Evolutionary conservation across 2,113 vertebrate genomes (phyloP).

Genomic region (Phodopus roborovskii): DNA sequence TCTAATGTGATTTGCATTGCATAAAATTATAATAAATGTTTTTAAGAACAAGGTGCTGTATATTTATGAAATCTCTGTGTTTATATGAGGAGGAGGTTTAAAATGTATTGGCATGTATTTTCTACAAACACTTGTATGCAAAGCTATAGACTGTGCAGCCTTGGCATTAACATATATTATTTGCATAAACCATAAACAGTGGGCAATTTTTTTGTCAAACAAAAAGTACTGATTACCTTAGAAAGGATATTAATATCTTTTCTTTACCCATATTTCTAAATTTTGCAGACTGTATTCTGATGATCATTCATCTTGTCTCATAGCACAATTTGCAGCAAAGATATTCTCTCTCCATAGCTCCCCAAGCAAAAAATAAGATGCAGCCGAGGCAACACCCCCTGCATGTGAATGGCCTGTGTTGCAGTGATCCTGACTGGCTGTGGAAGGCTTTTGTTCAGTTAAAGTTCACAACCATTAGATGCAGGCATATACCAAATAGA

Average conservation of each 20-base stretch:
- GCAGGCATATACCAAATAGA: neutral
- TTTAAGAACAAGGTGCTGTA: constrained; percentile 78
- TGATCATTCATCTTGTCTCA: constrained; percentile 72
- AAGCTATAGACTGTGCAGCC: constrained; percentile 58
- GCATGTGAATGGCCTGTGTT: neutral
- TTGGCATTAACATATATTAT: constrained; percentile 74
- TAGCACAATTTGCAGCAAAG: constrained; percentile 45
- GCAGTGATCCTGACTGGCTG: neutral
- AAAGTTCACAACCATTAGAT: constrained; percentile 16
- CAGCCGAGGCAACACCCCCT: neutral
- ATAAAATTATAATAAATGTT: constrained; percentile 84
- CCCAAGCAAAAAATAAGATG: constrained; percentile 12
- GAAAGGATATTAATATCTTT: constrained; percentile 81
- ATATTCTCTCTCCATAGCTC: constrained; percentile 12
- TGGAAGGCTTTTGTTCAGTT: neutral
- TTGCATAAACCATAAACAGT: constrained; percentile 80
- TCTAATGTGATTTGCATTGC: constrained; percentile 81
- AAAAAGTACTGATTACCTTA: constrained; percentile 81
- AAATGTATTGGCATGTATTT: constrained; percentile 74
- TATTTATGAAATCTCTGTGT: constrained; percentile 80
- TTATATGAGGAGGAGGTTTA: constrained; percentile 69
- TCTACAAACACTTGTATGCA: constrained; percentile 60
- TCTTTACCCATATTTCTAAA: constrained; percentile 71
- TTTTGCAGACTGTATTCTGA: constrained; percentile 76
- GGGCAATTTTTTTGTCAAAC: constrained; percentile 83